These are phyloP conservation scores for Liasis olivaceus DNA, from an alignment of 2,797 vertebrate species.

Conservation along the genomic window DNA sequence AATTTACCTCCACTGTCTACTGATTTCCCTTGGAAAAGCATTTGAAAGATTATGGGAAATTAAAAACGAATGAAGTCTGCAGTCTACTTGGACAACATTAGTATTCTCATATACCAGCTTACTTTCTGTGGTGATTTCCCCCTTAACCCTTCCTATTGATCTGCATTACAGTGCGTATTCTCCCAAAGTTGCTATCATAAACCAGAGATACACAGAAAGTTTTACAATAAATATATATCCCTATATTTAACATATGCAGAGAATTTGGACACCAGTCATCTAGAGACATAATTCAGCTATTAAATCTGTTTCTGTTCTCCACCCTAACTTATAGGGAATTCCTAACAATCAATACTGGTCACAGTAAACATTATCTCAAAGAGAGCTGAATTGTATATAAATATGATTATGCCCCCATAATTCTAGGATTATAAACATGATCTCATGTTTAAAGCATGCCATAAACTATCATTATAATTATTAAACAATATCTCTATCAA, in stretches of 20 bases:
- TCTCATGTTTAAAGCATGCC: background rate
- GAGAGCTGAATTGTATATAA: background rate
- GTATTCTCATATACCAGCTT: conserved; percentile 20
- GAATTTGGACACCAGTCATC: background rate
- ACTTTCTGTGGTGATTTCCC: conserved; percentile 1
- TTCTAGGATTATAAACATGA: background rate
- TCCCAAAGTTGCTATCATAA: background rate
- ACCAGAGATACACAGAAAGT: background rate
- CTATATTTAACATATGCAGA: background rate
- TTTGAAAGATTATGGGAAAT: conserved; percentile 57
- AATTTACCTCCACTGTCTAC: conserved; percentile 47
- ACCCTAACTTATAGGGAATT: background rate
- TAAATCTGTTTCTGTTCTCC: background rate
- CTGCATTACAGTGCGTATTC: background rate
- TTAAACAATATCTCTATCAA: background rate
- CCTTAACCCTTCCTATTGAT: background rate
- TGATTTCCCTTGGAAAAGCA: conserved; percentile 56
- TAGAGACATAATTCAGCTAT: background rate
- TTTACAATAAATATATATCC: background rate
- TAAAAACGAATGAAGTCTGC: conserved; percentile 58
- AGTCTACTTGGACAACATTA: conserved; percentile 40
- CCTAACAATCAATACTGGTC: background rate
- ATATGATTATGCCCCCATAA: background rate
- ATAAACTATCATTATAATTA: background rate
- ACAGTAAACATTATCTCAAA: background rate